phyloP scores from a whole-genome alignment of 2,797 vertebrate genomes.

The Nasua narica region DNA sequence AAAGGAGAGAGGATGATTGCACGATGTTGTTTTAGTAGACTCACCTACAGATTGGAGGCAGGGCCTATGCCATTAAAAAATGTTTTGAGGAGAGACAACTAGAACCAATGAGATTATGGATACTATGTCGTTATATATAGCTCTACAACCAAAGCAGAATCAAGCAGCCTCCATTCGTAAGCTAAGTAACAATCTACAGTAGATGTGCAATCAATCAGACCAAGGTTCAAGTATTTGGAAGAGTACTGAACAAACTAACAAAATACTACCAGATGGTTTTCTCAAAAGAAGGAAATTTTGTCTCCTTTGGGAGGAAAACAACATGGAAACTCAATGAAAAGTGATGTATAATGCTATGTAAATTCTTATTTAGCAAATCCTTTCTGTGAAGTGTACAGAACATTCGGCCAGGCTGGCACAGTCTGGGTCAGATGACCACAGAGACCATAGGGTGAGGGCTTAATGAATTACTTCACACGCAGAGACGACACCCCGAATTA shows the following conservation, averaged over 20 bases:
- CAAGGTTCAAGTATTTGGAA: neutral
- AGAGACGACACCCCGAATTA: constrained; percentile 73
- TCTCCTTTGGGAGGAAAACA: neutral
- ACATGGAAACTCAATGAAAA: neutral
- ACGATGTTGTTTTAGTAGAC: neutral
- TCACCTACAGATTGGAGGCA: neutral
- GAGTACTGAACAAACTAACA: neutral
- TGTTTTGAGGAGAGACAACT: neutral
- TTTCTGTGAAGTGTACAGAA: neutral
- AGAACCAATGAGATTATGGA: neutral
- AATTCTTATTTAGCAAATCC: neutral
- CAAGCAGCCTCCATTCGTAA: neutral
- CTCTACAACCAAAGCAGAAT: neutral
- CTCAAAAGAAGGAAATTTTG: neutral
- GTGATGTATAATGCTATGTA: neutral
- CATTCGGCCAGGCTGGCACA: neutral
- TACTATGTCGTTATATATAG: neutral
- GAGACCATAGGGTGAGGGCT: neutral
- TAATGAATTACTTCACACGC: neutral
- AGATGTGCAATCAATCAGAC: neutral
- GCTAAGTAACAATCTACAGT: neutral
- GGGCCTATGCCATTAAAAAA: neutral
- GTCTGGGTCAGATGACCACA: neutral
- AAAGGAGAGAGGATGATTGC: neutral
- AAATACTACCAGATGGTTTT: neutral